These are phyloP conservation scores for Helicoverpa assulta DNA, from an alignment of 2,888 invertebrate species.

Conservation along the genomic window DNA sequence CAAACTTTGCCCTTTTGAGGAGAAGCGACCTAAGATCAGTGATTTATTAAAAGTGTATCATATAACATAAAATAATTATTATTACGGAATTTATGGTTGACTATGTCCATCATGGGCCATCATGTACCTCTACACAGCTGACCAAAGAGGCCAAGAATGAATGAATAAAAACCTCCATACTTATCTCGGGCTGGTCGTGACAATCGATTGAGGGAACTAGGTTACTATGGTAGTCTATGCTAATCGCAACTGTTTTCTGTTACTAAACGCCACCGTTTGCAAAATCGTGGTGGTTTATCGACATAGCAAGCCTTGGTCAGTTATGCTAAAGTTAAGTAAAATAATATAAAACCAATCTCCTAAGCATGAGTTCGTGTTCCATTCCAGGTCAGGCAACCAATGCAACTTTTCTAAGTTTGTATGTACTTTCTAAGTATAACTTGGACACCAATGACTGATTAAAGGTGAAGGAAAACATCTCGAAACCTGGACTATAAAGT, in stretches of 20 bases:
- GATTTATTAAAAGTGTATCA: too few species aligned
- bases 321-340: too few species aligned
- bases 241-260: conserved; percentile 39
- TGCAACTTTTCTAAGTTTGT: too few species aligned
- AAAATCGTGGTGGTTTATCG: conserved; percentile 20
- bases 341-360: not conserved
- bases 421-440: too few species aligned
- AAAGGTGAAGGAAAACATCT: too few species aligned
- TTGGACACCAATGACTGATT: too few species aligned
- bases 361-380: too few species aligned
- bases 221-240: conserved; percentile 54
- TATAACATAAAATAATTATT: too few species aligned
- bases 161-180: conserved; percentile 47
- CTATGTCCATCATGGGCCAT: conserved; percentile 4
- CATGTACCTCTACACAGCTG: conserved; percentile 4
- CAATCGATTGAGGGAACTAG: conserved; percentile 51
- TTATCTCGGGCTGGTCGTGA: conserved; percentile 52
- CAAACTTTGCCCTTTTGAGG: not conserved
- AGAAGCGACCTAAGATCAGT: too few species aligned
- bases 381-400: too few species aligned
- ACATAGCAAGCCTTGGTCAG: conserved; percentile 13
- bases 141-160: conserved; percentile 31
- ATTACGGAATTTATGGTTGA: too few species aligned
- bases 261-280: conserved; percentile 32
- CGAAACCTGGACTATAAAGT: too few species aligned